Percentiles rank a stretch among this genome's conserved stretches.
Conservation (phyloP, 1,140 invertebrate species). For the Cecropterus lyciades region DNA sequence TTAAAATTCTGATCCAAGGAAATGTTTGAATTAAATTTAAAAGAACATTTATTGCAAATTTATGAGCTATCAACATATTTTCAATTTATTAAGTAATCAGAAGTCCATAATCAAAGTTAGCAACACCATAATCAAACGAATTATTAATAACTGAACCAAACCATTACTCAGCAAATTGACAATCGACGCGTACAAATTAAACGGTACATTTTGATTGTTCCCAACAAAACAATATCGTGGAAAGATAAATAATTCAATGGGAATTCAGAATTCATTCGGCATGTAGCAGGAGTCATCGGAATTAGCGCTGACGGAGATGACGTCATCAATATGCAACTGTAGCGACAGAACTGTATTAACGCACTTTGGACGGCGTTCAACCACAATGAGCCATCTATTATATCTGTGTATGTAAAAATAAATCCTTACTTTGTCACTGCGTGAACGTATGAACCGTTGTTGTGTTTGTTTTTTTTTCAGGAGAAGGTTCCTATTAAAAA, state of each 20-base stretch:
- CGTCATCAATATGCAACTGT: slow-evolving; percentile 46
- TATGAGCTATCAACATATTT: too few species aligned
- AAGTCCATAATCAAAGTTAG: background rate
- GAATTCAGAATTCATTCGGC: slow-evolving; percentile 26
- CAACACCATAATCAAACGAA: slow-evolving; percentile 5
- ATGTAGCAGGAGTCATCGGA: slow-evolving; percentile 38
- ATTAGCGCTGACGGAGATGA: slow-evolving; percentile 45
- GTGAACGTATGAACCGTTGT: too few species aligned
- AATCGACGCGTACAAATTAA: slow-evolving; percentile 22
- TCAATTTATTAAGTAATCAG: background rate
- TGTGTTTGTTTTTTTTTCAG: too few species aligned
- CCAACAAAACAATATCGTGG: slow-evolving; percentile 21
- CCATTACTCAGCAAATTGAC: slow-evolving; percentile 23
- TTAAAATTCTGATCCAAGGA: too few species aligned
- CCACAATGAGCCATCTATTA: too few species aligned
- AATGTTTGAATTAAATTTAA: too few species aligned
- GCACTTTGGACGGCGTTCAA: too few species aligned
- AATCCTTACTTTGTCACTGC: too few species aligned
- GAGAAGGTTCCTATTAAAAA: too few species aligned
- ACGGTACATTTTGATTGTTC: slow-evolving; percentile 10
- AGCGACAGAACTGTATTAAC: too few species aligned
- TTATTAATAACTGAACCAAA: slow-evolving; percentile 23
- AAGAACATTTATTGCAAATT: too few species aligned
- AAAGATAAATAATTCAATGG: slow-evolving; percentile 25
- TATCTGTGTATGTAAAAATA: too few species aligned